Conservation (phyloP, 2,797 vertebrate genomes). For the Sebastes alutus region DNA sequence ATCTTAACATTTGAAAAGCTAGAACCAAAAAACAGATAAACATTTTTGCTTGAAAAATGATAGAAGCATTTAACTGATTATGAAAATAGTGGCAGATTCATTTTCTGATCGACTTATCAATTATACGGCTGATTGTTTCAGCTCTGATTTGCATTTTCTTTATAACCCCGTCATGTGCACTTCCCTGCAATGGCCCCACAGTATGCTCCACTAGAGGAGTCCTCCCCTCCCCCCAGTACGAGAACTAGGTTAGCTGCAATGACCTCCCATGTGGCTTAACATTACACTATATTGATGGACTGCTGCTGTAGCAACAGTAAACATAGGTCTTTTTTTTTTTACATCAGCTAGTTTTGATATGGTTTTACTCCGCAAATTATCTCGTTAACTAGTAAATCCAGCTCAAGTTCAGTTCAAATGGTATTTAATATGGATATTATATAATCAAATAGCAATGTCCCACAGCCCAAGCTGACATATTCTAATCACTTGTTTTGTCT, state of each 20-base stretch:
- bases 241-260: background rate
- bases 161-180: background rate
- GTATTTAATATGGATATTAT: background rate
- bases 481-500: background rate
- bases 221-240: background rate
- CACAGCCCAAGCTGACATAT: background rate
- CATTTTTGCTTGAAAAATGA: background rate
- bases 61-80: background rate
- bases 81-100: background rate
- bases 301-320: slow-evolving; percentile 31
- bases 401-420: background rate
- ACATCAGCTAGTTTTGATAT: background rate
- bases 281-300: slow-evolving; percentile 15
- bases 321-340: background rate
- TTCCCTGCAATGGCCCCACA: background rate
- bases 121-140: background rate
- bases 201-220: background rate
- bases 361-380: background rate
- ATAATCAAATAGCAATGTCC: background rate
- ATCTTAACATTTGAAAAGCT: background rate
- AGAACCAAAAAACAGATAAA: background rate
- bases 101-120: background rate
- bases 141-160: background rate
- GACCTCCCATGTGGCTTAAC: slow-evolving; percentile 18
- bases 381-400: background rate